These are phyloP conservation scores for Paragorgia papillata DNA, from an alignment of 92 coral and sea anemone species.

Conservation along the genomic window DNA sequence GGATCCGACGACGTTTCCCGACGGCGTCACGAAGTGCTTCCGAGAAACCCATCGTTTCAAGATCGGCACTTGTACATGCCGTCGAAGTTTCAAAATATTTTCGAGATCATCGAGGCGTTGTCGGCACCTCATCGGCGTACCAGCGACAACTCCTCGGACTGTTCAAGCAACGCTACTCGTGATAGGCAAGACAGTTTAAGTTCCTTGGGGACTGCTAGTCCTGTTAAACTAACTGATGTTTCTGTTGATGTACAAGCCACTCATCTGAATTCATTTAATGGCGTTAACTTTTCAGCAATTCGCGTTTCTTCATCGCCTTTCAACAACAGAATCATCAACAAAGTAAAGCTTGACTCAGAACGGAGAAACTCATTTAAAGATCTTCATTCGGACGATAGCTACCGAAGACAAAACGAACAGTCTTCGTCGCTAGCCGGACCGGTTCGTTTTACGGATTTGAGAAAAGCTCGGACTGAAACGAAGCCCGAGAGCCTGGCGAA, in stretches of 20 bases:
- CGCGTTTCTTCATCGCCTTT: constrained; percentile 5
- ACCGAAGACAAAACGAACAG: neutral
- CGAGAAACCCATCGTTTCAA: constrained; percentile 32
- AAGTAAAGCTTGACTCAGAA: constrained; percentile 6
- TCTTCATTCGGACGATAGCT: neutral
- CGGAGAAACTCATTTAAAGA: constrained; percentile 14
- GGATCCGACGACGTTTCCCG: constrained; percentile 1
- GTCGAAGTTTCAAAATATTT: constrained; percentile 35
- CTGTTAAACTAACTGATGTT: constrained; percentile 15
- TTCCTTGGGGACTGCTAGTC: neutral
- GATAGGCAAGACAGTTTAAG: neutral
- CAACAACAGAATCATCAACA: constrained; percentile 4
- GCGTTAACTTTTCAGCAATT: constrained; percentile 17
- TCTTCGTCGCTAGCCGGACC: neutral
- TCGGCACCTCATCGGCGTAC: constrained; percentile 28
- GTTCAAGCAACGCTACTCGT: constrained; percentile 1
- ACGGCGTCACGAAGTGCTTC: neutral
- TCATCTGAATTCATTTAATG: neutral
- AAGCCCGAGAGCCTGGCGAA: neutral
- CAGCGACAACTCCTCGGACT: neutral
- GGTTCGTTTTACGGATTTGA: constrained; percentile 26
- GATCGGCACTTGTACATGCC: constrained; percentile 15
- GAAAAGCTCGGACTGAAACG: neutral
- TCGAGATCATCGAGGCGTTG: constrained; percentile 37
- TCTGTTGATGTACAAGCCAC: neutral